phyloP scores from a whole-genome alignment of 2,113 vertebrate species.

The Geococcyx californianus region DNA sequence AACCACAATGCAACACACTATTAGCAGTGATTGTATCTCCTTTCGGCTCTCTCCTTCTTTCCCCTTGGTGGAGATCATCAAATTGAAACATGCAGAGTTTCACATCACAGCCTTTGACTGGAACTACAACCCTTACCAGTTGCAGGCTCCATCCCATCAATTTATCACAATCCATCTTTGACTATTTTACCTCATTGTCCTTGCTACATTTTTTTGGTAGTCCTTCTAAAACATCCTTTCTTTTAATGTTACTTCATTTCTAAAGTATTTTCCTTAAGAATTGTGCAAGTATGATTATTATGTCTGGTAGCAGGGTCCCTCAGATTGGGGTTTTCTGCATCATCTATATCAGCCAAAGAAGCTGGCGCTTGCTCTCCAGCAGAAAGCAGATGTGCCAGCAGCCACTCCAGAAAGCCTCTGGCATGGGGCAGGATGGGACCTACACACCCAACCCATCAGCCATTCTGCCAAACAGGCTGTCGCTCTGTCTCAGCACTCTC shows the following conservation, averaged over 20 bases:
- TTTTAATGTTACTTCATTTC: not conserved
- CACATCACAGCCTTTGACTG: not conserved
- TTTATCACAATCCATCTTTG: not conserved
- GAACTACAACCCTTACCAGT: not conserved
- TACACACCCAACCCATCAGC: not conserved
- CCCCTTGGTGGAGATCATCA: not conserved
- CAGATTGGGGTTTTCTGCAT: not conserved
- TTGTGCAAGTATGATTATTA: not conserved
- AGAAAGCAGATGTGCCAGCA: not conserved
- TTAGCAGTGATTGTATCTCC: not conserved
- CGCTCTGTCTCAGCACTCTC: not conserved
- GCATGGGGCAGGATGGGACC: not conserved
- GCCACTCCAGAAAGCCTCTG: not conserved
- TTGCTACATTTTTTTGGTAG: not conserved
- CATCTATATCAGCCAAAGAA: not conserved
- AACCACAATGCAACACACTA: not conserved
- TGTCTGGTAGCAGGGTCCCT: not conserved
- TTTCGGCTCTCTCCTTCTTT: not conserved
- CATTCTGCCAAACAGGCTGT: rapidly evolving
- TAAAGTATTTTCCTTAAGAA: not conserved
- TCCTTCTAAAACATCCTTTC: not conserved
- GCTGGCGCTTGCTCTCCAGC: not conserved
- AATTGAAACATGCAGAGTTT: not conserved
- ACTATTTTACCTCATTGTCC: not conserved
- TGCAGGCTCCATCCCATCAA: not conserved